A percentile compares a stretch with the other conserved stretches of the same genome.
These are phyloP conservation scores for Lepus townsendii DNA, from an alignment of 2,797 vertebrate genomes.

Conservation along the genomic window DNA sequence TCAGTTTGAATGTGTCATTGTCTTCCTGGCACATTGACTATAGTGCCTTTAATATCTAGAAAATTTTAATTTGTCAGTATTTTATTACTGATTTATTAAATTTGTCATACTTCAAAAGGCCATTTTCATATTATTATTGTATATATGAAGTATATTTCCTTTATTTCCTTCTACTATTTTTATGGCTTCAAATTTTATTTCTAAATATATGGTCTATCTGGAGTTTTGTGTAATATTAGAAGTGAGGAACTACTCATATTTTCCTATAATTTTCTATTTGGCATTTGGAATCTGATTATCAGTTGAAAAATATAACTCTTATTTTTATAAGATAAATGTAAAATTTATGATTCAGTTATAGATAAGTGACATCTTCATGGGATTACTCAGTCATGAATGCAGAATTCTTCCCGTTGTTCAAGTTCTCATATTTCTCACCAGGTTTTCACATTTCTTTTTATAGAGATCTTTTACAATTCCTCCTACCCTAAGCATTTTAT, in stretches of 20 bases:
- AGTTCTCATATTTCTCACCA: constrained; percentile 7
- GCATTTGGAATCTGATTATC: constrained; percentile 13
- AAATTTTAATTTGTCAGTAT: constrained; percentile 1
- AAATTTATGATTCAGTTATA: constrained; percentile 15
- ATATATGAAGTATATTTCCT: constrained; percentile 2
- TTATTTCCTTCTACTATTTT: constrained; percentile 36
- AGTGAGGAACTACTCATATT: background rate
- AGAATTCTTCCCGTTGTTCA: background rate
- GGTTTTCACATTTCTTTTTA: constrained; percentile 17
- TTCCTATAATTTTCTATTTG: background rate
- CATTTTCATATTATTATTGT: background rate
- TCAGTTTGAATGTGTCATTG: background rate
- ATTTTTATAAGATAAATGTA: constrained; percentile 35
- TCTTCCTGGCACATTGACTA: background rate
- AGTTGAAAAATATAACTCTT: background rate
- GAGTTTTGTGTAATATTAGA: constrained; percentile 32
- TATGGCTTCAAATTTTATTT: background rate
- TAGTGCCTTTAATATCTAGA: background rate
- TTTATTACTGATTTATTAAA: background rate
- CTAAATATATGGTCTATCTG: background rate
- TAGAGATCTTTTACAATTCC: background rate
- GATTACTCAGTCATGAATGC: background rate
- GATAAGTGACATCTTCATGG: background rate
- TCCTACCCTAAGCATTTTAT: background rate
- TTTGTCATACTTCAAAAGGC: constrained; percentile 27